Base-by-base conservation (phyloP, 37 sponge, comb jelly and placozoan genomes). In the Mnemiopsis leidyi region DNA sequence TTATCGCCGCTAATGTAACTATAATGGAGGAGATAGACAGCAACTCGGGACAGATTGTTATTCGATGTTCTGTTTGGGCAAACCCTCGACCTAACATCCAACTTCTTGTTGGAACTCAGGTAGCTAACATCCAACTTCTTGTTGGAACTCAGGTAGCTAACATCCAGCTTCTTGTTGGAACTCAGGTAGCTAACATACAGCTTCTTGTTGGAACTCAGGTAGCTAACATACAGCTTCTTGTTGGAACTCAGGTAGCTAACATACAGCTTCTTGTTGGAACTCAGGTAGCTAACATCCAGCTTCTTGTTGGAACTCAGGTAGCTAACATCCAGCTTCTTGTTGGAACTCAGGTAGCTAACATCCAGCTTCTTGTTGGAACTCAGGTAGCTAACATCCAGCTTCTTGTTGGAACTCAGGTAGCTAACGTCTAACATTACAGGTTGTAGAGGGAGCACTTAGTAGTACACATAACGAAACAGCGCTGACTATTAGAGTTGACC, bases 1-100 rank as follows among this genome's bases (percentile, higher is more conserved):
- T 85, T 29, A 38, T 85, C 48, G 39, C 61, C 61, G 29, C 40
- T 26, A 85, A 85, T 37, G 61, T 85, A 5, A 85, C 90, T 38
- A 40, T 85, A 0, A 1, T 25, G 61, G 90, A 85, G 61, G 16
- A 40, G 28, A 28, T 40, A 21, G 90, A 33, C 36, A 0, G 3
- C 1, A 26, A 85, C 29, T 0, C 32, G 24, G 82, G 38, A 18
- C 35, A 30, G 29, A 18, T 85, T 3, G 61, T 40, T 1, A 61
- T 85, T 1, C 2, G 0, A 0, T 85, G 90, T 21, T 23, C 36
- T 13, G 90, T 39, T 29, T 85, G 90, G 90, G 90, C 36, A 28
- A 40, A 85, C 48, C 90, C 90, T 3, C 25, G n/a, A n/a, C 90
- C 90, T 39, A 26, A 28, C 23, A 20, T 85, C 7, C 40, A 38